phyloP scores from a whole-genome alignment of 2,888 invertebrate species.

The Phyllotreta striolata region DNA sequence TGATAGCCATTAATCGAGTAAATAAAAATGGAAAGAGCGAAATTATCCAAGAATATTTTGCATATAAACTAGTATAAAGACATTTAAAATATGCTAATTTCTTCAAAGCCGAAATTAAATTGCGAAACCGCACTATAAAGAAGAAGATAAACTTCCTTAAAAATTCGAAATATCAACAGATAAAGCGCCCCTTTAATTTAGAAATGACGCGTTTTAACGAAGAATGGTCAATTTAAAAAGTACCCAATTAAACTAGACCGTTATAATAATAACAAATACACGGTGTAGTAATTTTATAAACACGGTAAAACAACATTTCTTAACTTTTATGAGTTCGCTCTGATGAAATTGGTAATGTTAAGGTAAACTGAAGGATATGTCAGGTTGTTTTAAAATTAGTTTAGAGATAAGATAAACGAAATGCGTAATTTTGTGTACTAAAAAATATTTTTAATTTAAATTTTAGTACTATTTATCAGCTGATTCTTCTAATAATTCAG shows the following conservation, averaged over 20 bases:
- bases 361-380: slow-evolving; percentile 13
- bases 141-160: too few species aligned
- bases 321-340: slow-evolving; percentile 16
- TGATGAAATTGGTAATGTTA: slow-evolving; percentile 14
- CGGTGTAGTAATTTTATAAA: slow-evolving; percentile 21
- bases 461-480: neutral
- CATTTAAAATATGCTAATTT: too few species aligned
- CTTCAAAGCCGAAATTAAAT: too few species aligned
- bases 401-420: slow-evolving; percentile 16
- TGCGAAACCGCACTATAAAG: too few species aligned
- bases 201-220: slow-evolving; percentile 3
- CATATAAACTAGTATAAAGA: too few species aligned
- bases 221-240: slow-evolving; percentile 13
- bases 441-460: neutral
- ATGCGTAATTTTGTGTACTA: slow-evolving; percentile 1
- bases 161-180: slow-evolving; percentile 5
- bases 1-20: too few species aligned
- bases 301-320: slow-evolving; percentile 21
- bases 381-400: slow-evolving; percentile 12
- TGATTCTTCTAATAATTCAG: slow-evolving; percentile 4
- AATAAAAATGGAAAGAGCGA: too few species aligned
- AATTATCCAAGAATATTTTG: too few species aligned
- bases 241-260: slow-evolving; percentile 12
- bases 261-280: slow-evolving; percentile 8
- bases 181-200: neutral